Base-by-base conservation (phyloP, 2,888 invertebrate species). In the Phyllotreta striolata region DNA sequence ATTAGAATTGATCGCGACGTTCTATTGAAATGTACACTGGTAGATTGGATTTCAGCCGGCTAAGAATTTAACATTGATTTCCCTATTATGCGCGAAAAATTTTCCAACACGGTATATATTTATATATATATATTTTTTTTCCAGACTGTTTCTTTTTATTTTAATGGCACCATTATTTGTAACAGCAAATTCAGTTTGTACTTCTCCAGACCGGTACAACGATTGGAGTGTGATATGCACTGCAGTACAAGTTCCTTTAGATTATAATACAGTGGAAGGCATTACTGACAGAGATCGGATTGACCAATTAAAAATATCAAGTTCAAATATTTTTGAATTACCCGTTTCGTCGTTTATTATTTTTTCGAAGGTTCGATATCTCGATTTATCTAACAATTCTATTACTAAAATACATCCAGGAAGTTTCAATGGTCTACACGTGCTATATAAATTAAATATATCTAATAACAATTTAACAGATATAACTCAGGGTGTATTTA, bases 391-490 rank as follows among this genome's bases (percentile, higher is more conserved):
- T 7, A 35, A 14, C 7, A 57, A 57, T 34, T 37, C 14, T 6
- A 57, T 57, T n/a, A 13, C 24, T 12, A 46, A 39, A 38, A 9
- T 64, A 5, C 4, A 6, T 1, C 64, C 55, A 10, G 64, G 49
- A 34, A 43, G 58, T 10, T 64, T 64, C 34, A 24, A 47, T 8
- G 35, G 54, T 7, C 47, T 64, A 13, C 10, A 59, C 7, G 8
- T 5, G 43, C 35, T 64, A 14, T 3, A 55, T 10, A 35, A 61
- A 49, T 34, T 64, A n/a, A 52, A 57, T 57, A 46, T 61, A 14
- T 9, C 52, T 34, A 52, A 47, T 9, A 66, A 66, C 40, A 12
- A 55, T 8, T 7, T 66, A 10, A 47, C n/a, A 10, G 12, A 57
- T 24, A 7, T 61, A n/a, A 5, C 39, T 3, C 8, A 14, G 8